phyloP scores from a whole-genome alignment of 2,113 vertebrate genomes.

The Apaloderma vittatum region DNA sequence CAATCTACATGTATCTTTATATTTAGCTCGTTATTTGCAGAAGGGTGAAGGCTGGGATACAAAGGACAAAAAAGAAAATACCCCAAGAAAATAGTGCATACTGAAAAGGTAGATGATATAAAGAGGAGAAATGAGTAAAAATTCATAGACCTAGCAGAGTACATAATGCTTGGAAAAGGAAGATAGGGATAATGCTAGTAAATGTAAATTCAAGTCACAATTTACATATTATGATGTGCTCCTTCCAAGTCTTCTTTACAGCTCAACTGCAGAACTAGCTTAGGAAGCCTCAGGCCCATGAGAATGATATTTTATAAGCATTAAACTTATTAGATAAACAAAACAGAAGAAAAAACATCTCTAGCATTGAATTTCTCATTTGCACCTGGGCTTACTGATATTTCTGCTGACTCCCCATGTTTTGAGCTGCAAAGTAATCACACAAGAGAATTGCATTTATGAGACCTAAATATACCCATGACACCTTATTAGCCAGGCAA shows the following conservation, averaged over 20 bases:
- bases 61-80: background rate
- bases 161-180: background rate
- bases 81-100: background rate
- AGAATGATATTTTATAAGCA: background rate
- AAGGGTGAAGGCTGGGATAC: background rate
- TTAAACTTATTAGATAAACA: slow-evolving; percentile 9
- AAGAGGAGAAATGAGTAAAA: background rate
- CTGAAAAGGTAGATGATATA: background rate
- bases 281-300: background rate
- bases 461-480: background rate
- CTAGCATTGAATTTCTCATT: slow-evolving; percentile 3
- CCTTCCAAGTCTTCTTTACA: background rate
- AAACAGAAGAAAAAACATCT: background rate
- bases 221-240: background rate
- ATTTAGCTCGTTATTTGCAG: background rate
- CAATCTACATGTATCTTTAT: background rate
- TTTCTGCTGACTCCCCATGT: slow-evolving; percentile 28
- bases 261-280: background rate
- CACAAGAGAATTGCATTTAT: background rate
- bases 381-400: background rate
- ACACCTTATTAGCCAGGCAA: slow-evolving; percentile 55
- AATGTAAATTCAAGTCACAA: background rate
- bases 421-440: slow-evolving; percentile 26
- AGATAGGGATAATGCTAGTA: background rate
- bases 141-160: background rate